Percentiles rank a stretch among this genome's conserved stretches.
phyloP scores from a whole-genome alignment of 2,113 vertebrate genomes.

The Datnioides undecimradiatus region DNA sequence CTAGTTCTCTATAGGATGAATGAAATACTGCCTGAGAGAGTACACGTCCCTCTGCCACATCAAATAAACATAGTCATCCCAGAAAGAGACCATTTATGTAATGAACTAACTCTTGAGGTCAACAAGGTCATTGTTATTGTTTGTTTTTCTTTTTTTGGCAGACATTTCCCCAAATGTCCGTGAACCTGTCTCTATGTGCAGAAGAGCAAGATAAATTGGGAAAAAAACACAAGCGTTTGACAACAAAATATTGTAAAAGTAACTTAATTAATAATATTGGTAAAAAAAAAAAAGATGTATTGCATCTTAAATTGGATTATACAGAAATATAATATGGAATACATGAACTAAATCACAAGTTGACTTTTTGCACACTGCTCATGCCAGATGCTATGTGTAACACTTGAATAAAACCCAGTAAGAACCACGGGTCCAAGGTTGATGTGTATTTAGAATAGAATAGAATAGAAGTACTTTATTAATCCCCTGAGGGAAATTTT shows the following conservation, averaged over 20 bases:
- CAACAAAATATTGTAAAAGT: background rate
- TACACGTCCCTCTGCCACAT: background rate
- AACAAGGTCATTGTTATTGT: background rate
- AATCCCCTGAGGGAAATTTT: too few species aligned
- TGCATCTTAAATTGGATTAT: background rate
- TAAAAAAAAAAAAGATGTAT: background rate
- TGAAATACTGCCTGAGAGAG: background rate
- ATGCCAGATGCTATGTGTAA: background rate
- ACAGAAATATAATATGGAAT: background rate
- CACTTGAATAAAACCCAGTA: constrained; percentile 25
- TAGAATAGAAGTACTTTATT: too few species aligned
- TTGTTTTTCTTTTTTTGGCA: background rate
- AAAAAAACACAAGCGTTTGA: background rate
- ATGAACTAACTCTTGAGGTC: background rate
- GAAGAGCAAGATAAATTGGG: background rate
- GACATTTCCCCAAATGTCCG: background rate
- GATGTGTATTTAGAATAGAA: too few species aligned
- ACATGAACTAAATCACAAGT: background rate
- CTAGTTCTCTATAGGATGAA: constrained; percentile 22
- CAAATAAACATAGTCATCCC: constrained; percentile 26
- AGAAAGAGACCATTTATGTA: constrained; percentile 13
- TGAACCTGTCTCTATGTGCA: background rate
- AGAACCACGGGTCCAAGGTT: constrained; percentile 77
- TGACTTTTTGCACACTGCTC: background rate
- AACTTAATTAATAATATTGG: too few species aligned